Evolutionary conservation across 2,113 vertebrate genomes (phyloP), one percentile per base, ranked within the genome.

Genomic region (Rhynchomys soricoides): DNA sequence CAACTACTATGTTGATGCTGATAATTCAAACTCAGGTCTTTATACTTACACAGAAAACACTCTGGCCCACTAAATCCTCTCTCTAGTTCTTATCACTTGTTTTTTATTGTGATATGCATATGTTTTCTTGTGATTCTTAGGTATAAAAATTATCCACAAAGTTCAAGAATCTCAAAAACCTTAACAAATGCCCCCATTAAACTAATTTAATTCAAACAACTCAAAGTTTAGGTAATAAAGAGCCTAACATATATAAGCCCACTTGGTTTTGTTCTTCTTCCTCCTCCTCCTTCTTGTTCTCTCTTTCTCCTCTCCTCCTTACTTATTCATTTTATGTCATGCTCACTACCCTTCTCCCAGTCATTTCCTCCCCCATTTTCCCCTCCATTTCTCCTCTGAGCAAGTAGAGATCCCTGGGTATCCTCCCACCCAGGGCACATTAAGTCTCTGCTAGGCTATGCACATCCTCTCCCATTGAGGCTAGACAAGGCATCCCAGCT

Each of bases 221-320:
- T 59, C 89, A 87, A 95, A 87, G 43, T 91, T 95, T 43, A 79
- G 89, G 40, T 66, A 91, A 43, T 90, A 94, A 94, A 95, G 82
- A 87, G 34, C 43, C 40, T 31, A 52, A 52, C 52, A 50, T 87
- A 34, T 86, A 73, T 79, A 83, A n/a, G 19, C 40, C 5, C 40
- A 86, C 3, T 68, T 59, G 59, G 48, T 64, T 64, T 24, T 59
- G 57, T 59, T 5, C 57, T 22, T 21, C 7, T 7, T 22, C 6
- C 1, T 22, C 7, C 57, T 22, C 19, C 59, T 9, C 3, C 22
- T 24, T 62, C 59, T 7, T 62, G 21, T 8, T 26, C 22, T 3
- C 4, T 57, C 55, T 5, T 57, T 17, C 17, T 57, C 55, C 17
- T 19, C 57, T 21, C 9, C 55, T 19, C 4, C 55, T 57, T 22